Evolutionary conservation across 2,888 invertebrate species (phyloP).

Genomic region (Elgonia sp.): DNA sequence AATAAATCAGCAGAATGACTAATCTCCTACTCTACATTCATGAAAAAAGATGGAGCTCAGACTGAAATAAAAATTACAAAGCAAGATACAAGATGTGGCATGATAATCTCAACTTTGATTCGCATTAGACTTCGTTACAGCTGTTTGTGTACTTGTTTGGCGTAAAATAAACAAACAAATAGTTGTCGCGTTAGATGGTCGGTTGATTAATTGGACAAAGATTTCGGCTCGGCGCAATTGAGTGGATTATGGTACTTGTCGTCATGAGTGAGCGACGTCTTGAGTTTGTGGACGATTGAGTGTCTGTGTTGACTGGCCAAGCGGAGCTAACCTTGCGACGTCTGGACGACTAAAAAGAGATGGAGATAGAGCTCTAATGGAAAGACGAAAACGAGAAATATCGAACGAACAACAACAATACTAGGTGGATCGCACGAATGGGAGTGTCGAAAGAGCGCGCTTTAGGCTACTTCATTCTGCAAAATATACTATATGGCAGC

Average conservation of each 20-base stretch:
- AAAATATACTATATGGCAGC: background rate
- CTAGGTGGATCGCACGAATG: slow-evolving; percentile 54
- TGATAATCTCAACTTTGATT: no score
- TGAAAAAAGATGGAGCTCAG: no score
- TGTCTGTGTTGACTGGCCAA: slow-evolving; percentile 55
- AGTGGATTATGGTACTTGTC: slow-evolving; percentile 58
- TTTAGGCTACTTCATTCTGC: slow-evolving; percentile 7
- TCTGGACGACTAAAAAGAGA: slow-evolving; percentile 67
- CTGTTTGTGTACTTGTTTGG: background rate
- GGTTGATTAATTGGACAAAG: slow-evolving; percentile 52
- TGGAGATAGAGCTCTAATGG: slow-evolving; percentile 57
- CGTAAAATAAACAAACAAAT: slow-evolving; percentile 38
- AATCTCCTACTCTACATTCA: no score
- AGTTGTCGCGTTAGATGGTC: background rate
- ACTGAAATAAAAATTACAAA: no score
- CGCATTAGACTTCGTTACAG: no score
- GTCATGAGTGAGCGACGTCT: slow-evolving; percentile 55
- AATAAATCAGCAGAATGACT: slow-evolving; percentile 14
- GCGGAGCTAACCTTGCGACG: slow-evolving; percentile 70
- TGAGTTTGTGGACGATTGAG: slow-evolving; percentile 52
- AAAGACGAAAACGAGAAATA: slow-evolving; percentile 72
- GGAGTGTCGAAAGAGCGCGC: slow-evolving; percentile 38
- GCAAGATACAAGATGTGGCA: no score
- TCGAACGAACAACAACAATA: slow-evolving; percentile 59
- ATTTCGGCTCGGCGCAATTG: slow-evolving; percentile 54